Conservation (phyloP, 2,797 vertebrate genomes). For the Sebastes taczanowskii region DNA sequence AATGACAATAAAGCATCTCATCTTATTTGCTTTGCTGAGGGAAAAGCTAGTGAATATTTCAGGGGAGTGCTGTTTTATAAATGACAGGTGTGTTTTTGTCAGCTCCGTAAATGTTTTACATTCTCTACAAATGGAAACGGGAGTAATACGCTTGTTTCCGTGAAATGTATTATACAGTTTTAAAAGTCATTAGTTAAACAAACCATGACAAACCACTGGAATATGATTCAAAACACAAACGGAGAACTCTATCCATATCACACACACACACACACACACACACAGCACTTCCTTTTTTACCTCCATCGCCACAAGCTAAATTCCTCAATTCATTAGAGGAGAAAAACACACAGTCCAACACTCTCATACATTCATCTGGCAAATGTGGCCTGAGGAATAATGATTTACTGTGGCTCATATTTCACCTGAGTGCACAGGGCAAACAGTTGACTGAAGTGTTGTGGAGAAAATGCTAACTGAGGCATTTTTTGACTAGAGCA, state of each 20-base stretch:
- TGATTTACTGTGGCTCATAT: slow-evolving; percentile 87
- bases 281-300: slow-evolving; percentile 71
- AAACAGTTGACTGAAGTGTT: slow-evolving; percentile 85
- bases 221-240: slow-evolving; percentile 45
- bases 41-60: slow-evolving; percentile 20
- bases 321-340: slow-evolving; percentile 88
- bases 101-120: neutral
- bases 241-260: slow-evolving; percentile 30
- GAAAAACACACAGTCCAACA: slow-evolving; percentile 84
- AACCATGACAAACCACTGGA: slow-evolving; percentile 12
- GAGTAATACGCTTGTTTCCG: neutral
- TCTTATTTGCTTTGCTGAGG: slow-evolving; percentile 24
- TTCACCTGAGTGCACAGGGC: slow-evolving; percentile 86
- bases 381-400: slow-evolving; percentile 86
- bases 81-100: slow-evolving; percentile 16
- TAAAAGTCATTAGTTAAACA: slow-evolving; percentile 37
- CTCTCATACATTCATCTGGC: slow-evolving; percentile 85
- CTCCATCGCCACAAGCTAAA: slow-evolving; percentile 81
- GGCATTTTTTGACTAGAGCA: slow-evolving; percentile 75
- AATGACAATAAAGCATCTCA: neutral
- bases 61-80: neutral
- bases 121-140: slow-evolving; percentile 13
- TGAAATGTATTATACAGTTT: slow-evolving; percentile 18
- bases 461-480: slow-evolving; percentile 84
- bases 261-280: slow-evolving; percentile 39